These are phyloP conservation scores for Drosophila neocordata DNA, from an alignment of 1,140 invertebrate genomes.

Conservation along the genomic window DNA sequence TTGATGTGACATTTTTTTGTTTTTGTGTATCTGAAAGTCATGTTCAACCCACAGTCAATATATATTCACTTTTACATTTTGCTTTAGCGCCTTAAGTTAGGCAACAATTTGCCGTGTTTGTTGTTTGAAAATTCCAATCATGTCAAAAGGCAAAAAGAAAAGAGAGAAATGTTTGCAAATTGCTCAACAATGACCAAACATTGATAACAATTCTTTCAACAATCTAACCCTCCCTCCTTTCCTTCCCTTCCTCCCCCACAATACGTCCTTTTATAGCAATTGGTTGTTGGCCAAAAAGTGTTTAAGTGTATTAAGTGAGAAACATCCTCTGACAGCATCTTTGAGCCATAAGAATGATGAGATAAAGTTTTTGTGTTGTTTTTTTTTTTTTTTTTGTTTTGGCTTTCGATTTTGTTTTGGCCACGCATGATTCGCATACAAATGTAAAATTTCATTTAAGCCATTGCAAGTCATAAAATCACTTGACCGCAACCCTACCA, in stretches of 20 bases:
- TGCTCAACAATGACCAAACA: conserved; percentile 10
- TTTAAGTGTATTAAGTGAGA: conserved; percentile 6
- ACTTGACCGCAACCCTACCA: conserved; percentile 30
- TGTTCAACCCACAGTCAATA: not conserved
- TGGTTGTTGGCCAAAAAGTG: not conserved
- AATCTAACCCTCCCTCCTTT: no score
- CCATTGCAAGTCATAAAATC: conserved; percentile 52
- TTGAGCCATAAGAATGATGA: not conserved
- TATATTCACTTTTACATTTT: not conserved
- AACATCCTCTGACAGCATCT: no score
- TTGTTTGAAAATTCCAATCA: conserved; percentile 1
- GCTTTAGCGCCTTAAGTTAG: not conserved
- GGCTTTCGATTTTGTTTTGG: not conserved
- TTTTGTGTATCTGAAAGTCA: no score
- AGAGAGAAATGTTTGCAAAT: conserved; percentile 3
- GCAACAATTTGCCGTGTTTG: not conserved
- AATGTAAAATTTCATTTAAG: conserved; percentile 36
- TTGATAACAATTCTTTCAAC: not conserved
- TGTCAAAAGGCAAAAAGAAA: not conserved
- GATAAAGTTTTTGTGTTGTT: not conserved
- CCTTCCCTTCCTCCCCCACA: no score
- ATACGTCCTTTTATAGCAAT: not conserved
- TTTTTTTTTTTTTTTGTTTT: not conserved
- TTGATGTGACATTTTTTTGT: no score
- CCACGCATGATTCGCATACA: conserved; percentile 45